Evolutionary conservation across 2,113 vertebrate species (phyloP), one percentile per base, ranked within the genome.

Genomic region (Scopus umbretta): DNA sequence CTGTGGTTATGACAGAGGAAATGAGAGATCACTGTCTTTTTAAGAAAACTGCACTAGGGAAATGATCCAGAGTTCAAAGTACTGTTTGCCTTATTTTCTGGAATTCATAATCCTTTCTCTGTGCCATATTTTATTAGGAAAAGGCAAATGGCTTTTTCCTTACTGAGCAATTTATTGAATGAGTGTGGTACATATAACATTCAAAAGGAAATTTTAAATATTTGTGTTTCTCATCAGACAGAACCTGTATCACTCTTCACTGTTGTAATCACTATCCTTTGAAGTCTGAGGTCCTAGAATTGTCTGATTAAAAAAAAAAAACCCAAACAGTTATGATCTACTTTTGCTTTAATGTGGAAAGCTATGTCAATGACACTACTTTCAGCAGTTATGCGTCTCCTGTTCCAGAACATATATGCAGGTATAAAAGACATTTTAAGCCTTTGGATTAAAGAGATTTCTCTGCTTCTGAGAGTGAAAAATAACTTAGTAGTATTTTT

Each of bases 11-110:
- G 65, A 38, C 50, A 81, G 45, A 13, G 9, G 53, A 94, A 88
- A 96, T 92, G 75, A 92, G 65, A 95, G 94, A 92, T 86, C 84
- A 68, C 53, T 73, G 26, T 9, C 6, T 43, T 88, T 88, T 92
- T 45, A 91, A 96, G 86, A 82, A 88, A 79, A 72, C 17, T n/a
- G 14, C 53, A 25, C 7, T 23, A 65, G 59, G 29, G 14, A 66
- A 72, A 80, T 45, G 9, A 86, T 71, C 34, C n/a, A 43, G 20
- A 75, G 61, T 61, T 94, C 47, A 63, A 84, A 71, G 1, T 63
- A 32, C 19, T 42, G 8, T 88, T 96, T 0, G 0, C 43, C 3
- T 62, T 43, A 61, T 62, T 89, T 88, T 63, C 42, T 30, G 3
- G 11, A 68, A 79, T 75, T 90, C 70, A 13, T 34, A 84, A 21